Evolutionary conservation across 2,113 vertebrate genomes (phyloP), one percentile per base, ranked within the genome.

Genomic region (Lepidiolamprologus cunningtoni): DNA sequence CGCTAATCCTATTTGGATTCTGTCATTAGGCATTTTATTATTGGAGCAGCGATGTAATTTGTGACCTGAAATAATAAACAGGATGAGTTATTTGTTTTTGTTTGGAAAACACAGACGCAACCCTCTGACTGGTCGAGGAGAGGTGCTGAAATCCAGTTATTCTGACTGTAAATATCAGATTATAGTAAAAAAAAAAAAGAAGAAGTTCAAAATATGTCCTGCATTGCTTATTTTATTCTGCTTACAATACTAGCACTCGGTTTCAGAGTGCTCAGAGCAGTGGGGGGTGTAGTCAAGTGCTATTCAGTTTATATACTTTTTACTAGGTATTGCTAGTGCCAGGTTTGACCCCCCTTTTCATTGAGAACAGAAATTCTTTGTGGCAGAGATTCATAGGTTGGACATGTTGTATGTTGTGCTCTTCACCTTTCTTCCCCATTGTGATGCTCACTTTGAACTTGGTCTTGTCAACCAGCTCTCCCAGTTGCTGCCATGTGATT

Each of bases 301-400:
- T 68, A 4, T 68, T 37, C 63, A 37, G 63, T 37, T 37, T 33
- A n/a, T 52, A 33, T 47, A n/a, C 23, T n/a, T 9, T 73, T 73
- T 73, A 76, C 23, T 47, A 19, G 23, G 23, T 47, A 28, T 28
- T 19, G 42, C 40, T 76, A 76, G 71, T 47, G 9, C 9, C 42
- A 76, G 23, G 2, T 76, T 76, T 0, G 71, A 47, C 71, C 2
- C 0, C 9, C 9, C 0, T 76, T 76, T 45, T 45, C 6, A 37
- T 28, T 47, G 6, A 76, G 21, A 76, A 76, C 40, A 47, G 68
- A 17, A 76, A 28, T 47, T 76, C 21, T 47, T 17, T 28, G 9
- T 76, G 21, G 40, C 23, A 76, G 1, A 28, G 21, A 76, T 47
- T 47, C 14, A 47, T 5, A 7, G 68, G 14, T 23, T 71, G 35